These are phyloP conservation scores for Nibea coibor DNA, from an alignment of 2,113 vertebrate genomes.

Conservation along the genomic window DNA sequence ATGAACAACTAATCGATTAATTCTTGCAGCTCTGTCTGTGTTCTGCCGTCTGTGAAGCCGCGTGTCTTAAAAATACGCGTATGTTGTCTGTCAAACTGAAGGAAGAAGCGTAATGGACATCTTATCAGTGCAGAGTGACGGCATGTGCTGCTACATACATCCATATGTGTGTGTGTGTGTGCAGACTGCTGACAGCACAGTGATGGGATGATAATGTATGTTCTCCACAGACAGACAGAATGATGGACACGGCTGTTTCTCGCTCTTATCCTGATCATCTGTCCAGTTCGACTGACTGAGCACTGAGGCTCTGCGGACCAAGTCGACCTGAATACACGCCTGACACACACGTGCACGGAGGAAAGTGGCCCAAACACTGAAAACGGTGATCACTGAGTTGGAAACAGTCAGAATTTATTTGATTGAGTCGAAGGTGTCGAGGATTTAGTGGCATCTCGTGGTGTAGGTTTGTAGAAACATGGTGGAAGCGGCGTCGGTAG, in stretches of 20 bases:
- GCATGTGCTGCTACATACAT: constrained; percentile 49
- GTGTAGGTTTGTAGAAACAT: too few species aligned
- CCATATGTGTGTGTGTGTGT: constrained; percentile 38
- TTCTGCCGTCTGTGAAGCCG: background rate
- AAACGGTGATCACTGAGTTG: background rate
- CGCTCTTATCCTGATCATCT: constrained; percentile 61
- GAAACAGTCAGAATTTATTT: too few species aligned
- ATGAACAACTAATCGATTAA: background rate
- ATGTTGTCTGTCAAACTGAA: constrained; percentile 56
- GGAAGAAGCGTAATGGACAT: constrained; percentile 43
- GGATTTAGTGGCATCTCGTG: too few species aligned
- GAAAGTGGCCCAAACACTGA: background rate
- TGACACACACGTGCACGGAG: background rate
- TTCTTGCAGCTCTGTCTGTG: too few species aligned
- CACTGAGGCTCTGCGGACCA: constrained; percentile 5
- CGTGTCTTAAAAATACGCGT: constrained; percentile 7
- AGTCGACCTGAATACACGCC: constrained; percentile 10
- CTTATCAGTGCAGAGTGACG: constrained; percentile 59
- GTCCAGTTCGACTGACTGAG: constrained; percentile 45
- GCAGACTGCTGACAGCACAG: constrained; percentile 52
- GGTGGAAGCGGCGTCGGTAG: too few species aligned
- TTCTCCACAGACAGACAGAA: constrained; percentile 33
- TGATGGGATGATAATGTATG: constrained; percentile 67
- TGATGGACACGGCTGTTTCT: constrained; percentile 54
- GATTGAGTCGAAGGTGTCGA: too few species aligned